Evolutionary conservation across 2,113 vertebrate genomes (phyloP).

Genomic region (Corythornis cristatus): DNA sequence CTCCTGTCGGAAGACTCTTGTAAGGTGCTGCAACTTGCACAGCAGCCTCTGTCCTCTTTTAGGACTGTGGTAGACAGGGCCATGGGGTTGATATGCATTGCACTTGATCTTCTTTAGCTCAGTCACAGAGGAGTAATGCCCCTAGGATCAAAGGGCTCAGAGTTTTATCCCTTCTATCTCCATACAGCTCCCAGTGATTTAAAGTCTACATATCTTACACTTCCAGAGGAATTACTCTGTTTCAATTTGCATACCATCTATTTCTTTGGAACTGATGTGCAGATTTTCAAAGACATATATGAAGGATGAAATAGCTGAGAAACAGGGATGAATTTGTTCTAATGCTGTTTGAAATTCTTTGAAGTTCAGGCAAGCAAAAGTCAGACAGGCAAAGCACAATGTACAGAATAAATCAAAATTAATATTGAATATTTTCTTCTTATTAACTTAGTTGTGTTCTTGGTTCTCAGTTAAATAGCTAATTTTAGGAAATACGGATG

Average conservation of each 20-base stretch:
- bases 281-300: conserved; percentile 1
- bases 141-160: neutral
- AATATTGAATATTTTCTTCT: neutral
- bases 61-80: neutral
- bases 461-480: neutral
- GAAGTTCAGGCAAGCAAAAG: conserved; percentile 11
- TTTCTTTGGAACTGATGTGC: neutral
- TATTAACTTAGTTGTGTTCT: neutral
- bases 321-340: neutral
- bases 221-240: neutral
- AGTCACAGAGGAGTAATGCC: neutral
- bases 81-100: neutral
- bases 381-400: neutral
- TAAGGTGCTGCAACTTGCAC: neutral
- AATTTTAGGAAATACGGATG: neutral
- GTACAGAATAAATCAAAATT: neutral
- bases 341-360: conserved; percentile 32
- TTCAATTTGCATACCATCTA: conserved; percentile 43
- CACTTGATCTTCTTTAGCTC: neutral
- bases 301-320: conserved; percentile 22
- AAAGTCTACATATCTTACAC: neutral
- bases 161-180: neutral
- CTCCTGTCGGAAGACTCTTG: neutral
- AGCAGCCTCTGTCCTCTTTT: neutral
- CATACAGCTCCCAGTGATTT: neutral